A percentile compares a stretch with the other conserved stretches of the same genome.
Evolutionary conservation across 2,113 vertebrate genomes (phyloP).

Genomic region (Clarias gariepinus): DNA sequence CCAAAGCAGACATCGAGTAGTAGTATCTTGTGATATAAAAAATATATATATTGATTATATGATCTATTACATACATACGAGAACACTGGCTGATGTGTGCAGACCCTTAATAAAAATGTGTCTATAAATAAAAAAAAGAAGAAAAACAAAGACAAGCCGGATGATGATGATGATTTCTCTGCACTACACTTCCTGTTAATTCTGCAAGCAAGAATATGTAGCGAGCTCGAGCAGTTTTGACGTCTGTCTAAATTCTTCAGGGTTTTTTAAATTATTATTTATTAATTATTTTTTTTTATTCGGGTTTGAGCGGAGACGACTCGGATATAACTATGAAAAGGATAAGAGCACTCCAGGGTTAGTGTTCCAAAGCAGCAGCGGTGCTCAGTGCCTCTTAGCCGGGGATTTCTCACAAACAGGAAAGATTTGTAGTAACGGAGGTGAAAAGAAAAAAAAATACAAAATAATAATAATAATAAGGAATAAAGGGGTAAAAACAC

Average conservation of each 20-base stretch:
- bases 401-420: not conserved
- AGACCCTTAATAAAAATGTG: constrained; percentile 14
- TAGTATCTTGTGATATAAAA: not conserved
- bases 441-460: constrained; percentile 33
- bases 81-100: not conserved
- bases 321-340: not conserved
- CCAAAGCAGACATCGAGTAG: not conserved
- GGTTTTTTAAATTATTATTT: not conserved
- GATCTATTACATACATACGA: not conserved
- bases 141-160: not conserved
- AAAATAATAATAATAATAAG: no score
- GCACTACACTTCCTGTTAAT: not conserved
- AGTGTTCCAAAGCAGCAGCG: constrained; percentile 41
- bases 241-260: not conserved
- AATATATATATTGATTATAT: not conserved
- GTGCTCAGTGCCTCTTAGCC: constrained; percentile 18
- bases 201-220: not conserved
- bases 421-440: not conserved
- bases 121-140: not conserved
- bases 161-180: not conserved
- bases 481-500: constrained; percentile 28
- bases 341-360: constrained; percentile 23
- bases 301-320: not conserved
- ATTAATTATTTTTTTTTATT: no score
- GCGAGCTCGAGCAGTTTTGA: not conserved